Base-by-base conservation (phyloP, 2,113 vertebrate genomes). In the Fulmarus glacialis region DNA sequence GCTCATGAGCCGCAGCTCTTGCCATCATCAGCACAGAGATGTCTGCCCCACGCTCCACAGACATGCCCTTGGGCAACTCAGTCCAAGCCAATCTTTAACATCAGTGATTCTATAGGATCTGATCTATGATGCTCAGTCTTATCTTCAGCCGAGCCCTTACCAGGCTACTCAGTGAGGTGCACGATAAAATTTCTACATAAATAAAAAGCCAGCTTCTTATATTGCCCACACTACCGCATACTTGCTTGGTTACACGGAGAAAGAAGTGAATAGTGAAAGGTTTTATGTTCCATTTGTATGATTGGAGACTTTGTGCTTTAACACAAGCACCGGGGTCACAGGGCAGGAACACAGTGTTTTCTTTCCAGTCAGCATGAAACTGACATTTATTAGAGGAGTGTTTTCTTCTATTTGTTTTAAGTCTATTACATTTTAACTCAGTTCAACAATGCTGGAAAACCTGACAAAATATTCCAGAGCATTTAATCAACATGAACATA, bases 331-430 rank as follows among this genome's bases (percentile, higher is more conserved):
- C 0, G 0, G 75, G 94, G 96, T 97, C 95, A 96, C 71, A 93
- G 94, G 97, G 94, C 95, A 97, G 78, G 86, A 96, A 95, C 87
- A 91, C 3, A 2, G 79, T 97, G 96, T 97, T 97, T 97, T 97
- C 94, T 95, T 96, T 97, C 86, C 75, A 95, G 94, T 80, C 89
- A 97, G 96, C 90, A 67, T 71, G 95, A 72, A 94, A 79, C 95
- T 96, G 86, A 89, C 93, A 68, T 92, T 94, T 96, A 96, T 94
- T 94, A 94, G 87, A 93, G 26, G 73, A 93, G 68, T 48, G 72
- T 87, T 95, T 96, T 93, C 59, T 97, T 95, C 93, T 94, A 95
- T 94, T 96, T 96, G 59, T 90, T 94, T 96, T 95, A 93, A 94
- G 75, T 63, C 22, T 2, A 89, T 90, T 97, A 90, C 60, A 78